Base-by-base conservation (phyloP, 2,888 invertebrate genomes). In the Clostera curtula region DNA sequence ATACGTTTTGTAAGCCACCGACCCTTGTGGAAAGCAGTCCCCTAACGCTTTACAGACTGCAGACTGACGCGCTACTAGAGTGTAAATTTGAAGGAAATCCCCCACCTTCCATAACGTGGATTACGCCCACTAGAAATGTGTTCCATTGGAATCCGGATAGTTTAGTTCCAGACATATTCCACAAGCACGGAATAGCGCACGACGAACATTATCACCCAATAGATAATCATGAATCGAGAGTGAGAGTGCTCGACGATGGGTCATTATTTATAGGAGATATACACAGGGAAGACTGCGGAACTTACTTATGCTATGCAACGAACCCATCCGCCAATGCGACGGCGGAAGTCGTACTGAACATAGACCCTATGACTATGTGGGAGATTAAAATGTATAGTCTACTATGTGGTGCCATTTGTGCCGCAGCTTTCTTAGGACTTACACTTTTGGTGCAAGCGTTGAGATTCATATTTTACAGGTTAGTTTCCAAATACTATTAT, bases 331-430 rank as follows among this genome's bases (percentile, higher is more conserved):
- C 92, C 27, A 95, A 95, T 65, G 82, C 87, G 14, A 91, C 95
- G 2, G 87, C 89, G 22, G 89, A 89, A 51, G 89, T 96, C 16
- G 60, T 90, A 25, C 83, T 96, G 29, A 91, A 91, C 62, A 91
- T 97, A 62, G 94, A 96, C 72, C 95, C 96, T 9, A 88, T 91
- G 55, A 90, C 93, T 32, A 91, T 95, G 83, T 89, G 90, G 58
- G 89, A 91, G 48, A 91, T 96, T 26, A 91, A 94, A 70, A 89
- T 96, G 39, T 87, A 90, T 54, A 96, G 96, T 68, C 86, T 96
- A 38, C 67, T 93, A 25, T 90, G 93, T 31, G 97, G 97, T 13
- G 87, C 90, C 11, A 86, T 90, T 15, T 89, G 92, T 49, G 95
- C 96, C 12, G 88, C 88, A 14, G 88, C 86, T 19, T 96, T 97